phyloP scores from a whole-genome alignment of 1,140 invertebrate genomes.

The Neotoxoptera formosana region DNA sequence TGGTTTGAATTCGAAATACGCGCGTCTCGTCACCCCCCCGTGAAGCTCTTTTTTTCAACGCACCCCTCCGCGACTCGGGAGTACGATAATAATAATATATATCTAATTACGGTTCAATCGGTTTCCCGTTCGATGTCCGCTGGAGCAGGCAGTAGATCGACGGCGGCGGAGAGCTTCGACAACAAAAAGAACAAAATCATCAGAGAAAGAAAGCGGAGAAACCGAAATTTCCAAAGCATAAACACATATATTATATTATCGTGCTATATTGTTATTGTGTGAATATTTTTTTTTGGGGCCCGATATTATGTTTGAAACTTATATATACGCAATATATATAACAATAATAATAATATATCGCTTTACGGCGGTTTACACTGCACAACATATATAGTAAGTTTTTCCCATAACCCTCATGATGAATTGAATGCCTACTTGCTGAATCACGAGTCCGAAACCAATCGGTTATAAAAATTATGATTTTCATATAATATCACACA shows the following conservation, averaged over 20 bases:
- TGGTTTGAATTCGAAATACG: neutral
- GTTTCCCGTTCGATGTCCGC: neutral
- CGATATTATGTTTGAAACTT: neutral
- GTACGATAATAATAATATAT: neutral
- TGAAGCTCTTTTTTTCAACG: neutral
- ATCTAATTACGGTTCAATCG: neutral
- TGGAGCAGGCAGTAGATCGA: neutral
- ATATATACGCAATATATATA: neutral
- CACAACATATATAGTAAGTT: neutral
- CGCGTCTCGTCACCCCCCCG: neutral
- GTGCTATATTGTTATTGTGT: neutral
- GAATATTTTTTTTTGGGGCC: neutral
- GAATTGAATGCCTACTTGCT: neutral
- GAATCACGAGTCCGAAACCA: slow-evolving; percentile 51
- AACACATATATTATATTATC: neutral
- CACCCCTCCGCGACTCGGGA: neutral
- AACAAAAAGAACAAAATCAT: neutral
- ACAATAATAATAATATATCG: neutral
- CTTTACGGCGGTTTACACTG: neutral
- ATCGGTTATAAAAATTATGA: slow-evolving; percentile 47
- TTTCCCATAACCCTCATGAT: slow-evolving; percentile 29
- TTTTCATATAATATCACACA: too few species aligned
- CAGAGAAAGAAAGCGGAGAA: neutral
- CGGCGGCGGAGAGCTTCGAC: neutral
- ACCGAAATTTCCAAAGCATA: neutral